Conservation (phyloP, 1,140 invertebrate genomes). For the Lepidurus couesii region DNA sequence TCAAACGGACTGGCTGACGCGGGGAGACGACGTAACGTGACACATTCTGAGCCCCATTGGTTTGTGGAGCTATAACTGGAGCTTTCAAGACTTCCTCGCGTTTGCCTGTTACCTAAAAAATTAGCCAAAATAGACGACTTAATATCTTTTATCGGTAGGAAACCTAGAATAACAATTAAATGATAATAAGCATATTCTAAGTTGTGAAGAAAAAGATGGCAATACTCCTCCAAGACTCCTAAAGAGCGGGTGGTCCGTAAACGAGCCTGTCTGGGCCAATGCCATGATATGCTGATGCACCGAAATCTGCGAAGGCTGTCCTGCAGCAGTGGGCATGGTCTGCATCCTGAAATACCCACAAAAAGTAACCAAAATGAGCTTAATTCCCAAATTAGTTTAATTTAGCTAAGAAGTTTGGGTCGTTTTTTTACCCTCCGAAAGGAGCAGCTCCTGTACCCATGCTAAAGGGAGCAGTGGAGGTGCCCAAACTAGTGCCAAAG, state of each 20-base stretch:
- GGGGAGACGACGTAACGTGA: conserved; percentile 59
- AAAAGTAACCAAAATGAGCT: conserved; percentile 56
- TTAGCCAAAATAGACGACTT: too few relatives aligned
- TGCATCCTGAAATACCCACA: conserved; percentile 37
- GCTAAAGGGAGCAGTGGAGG: conserved; percentile 39
- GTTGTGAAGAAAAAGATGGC: not conserved
- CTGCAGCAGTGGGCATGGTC: not conserved
- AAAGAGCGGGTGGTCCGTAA: conserved; percentile 32
- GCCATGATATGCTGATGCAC: conserved; percentile 33
- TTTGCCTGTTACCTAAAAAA: conserved; percentile 51
- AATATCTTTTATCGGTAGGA: too few relatives aligned
- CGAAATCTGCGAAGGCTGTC: not conserved
- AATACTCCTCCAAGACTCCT: conserved; percentile 25
- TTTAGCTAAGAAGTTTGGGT: conserved; percentile 42
- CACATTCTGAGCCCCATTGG: conserved; percentile 54
- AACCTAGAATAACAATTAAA: not conserved
- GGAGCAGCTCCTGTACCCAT: conserved; percentile 32
- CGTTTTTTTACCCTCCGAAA: conserved; percentile 35
- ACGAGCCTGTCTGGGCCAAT: conserved; percentile 27
- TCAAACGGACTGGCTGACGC: conserved; percentile 54
- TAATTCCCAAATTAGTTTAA: conserved; percentile 67
- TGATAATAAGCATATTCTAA: conserved; percentile 10
- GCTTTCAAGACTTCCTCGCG: conserved; percentile 65
- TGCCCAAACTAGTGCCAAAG: conserved; percentile 39
- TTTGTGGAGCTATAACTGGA: conserved; percentile 56